A percentile compares a stretch with the other conserved stretches of the same genome.
Conservation (phyloP, 2,797 vertebrate genomes). For the Loris lydekkerianus region DNA sequence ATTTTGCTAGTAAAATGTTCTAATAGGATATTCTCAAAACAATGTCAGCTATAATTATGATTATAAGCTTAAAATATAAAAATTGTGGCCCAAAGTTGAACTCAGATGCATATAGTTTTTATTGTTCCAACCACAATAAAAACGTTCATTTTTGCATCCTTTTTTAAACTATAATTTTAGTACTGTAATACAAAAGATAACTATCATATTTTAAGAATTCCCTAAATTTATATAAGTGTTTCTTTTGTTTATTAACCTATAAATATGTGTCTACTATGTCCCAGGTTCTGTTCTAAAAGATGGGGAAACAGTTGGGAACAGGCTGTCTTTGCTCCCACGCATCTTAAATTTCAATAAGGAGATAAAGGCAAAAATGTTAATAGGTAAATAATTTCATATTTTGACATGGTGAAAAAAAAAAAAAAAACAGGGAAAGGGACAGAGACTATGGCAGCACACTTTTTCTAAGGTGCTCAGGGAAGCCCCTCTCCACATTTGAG, state of each 20-base stretch:
- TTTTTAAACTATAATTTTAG: not conserved
- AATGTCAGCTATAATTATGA: not conserved
- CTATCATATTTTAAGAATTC: constrained; percentile 17
- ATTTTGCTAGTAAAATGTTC: not conserved
- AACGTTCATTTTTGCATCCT: not conserved
- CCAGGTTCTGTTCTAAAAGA: not conserved
- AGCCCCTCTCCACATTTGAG: not conserved
- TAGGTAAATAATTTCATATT: not conserved
- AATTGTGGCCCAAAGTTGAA: not conserved
- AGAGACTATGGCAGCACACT: not conserved
- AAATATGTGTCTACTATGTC: not conserved
- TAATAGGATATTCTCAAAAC: not conserved
- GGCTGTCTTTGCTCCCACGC: not conserved
- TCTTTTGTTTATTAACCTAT: constrained; percentile 1
- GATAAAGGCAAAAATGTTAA: not conserved
- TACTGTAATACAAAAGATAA: not conserved
- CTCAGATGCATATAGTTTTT: not conserved
- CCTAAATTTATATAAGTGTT: not conserved
- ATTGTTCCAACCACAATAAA: not conserved
- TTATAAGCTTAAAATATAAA: constrained; percentile 19
- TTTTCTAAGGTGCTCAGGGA: not conserved
- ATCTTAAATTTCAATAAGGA: not conserved
- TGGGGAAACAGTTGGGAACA: not conserved
- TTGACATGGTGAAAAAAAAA: not conserved
- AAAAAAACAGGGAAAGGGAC: not conserved